A percentile compares a stretch with the other conserved stretches of the same genome.
phyloP scores from a whole-genome alignment of 2,113 vertebrate genomes.

The Turnix velox region DNA sequence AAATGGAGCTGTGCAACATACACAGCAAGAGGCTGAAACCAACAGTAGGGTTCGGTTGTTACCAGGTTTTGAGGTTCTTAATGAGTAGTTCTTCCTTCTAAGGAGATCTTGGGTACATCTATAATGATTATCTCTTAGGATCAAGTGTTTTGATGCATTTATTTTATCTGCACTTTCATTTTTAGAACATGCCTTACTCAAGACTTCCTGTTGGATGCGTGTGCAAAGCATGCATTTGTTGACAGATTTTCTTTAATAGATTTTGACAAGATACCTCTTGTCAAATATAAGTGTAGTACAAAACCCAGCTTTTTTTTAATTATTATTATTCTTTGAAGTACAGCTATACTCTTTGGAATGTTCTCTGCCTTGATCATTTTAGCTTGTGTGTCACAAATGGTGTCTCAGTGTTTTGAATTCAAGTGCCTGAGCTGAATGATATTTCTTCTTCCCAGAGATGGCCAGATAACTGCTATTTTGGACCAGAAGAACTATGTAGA shows the following conservation, averaged over 20 bases:
- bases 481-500: constrained; percentile 99
- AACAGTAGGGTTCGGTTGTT: accelerated
- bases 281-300: not conserved
- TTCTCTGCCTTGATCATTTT: not conserved
- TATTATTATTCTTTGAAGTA: not conserved
- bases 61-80: not conserved
- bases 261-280: not conserved
- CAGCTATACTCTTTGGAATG: not conserved
- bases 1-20: no score
- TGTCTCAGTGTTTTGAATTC: not conserved
- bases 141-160: not conserved
- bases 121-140: not conserved
- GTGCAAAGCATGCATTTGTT: not conserved
- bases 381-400: not conserved
- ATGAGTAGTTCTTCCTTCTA: not conserved
- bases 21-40: not conserved
- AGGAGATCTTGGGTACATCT: not conserved
- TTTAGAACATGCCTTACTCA: not conserved
- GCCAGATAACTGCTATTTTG: constrained; percentile 96
- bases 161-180: not conserved
- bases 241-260: not conserved
- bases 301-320: accelerated
- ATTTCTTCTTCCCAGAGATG: constrained; percentile 76
- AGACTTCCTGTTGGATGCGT: not conserved
- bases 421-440: not conserved